These are phyloP conservation scores for Therioaphis trifolii DNA, from an alignment of 2,888 invertebrate genomes.

Conservation along the genomic window DNA sequence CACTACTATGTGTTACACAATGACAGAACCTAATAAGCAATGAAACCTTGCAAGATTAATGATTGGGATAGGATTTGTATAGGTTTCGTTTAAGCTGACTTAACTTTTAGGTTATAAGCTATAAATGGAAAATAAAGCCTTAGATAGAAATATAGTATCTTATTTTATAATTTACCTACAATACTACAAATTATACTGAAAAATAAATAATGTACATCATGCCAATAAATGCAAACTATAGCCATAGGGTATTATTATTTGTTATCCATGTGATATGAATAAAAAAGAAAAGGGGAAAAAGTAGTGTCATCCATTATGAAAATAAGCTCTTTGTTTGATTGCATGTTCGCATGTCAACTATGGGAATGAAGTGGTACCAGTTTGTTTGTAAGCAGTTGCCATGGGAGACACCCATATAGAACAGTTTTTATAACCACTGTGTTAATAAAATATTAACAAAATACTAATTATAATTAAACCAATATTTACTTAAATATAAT, in stretches of 20 bases:
- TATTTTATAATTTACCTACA: conserved; percentile 16
- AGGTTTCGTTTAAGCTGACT: conserved; percentile 61
- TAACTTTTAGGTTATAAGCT: conserved; percentile 39
- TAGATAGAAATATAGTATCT: conserved; percentile 27
- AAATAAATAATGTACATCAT: conserved; percentile 44
- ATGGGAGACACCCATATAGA: conserved; percentile 47
- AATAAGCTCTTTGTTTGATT: conserved; percentile 63
- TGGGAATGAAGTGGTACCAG: conserved; percentile 55
- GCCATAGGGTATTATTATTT: conserved; percentile 51
- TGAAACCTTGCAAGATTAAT: conserved; percentile 50
- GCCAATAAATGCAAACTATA: conserved; percentile 53
- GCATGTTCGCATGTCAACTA: conserved; percentile 62
- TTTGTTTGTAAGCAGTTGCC: conserved; percentile 56
- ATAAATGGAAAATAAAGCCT: conserved; percentile 33
- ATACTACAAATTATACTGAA: conserved; percentile 15
- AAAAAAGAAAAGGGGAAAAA: conserved; percentile 54
- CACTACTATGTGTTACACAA: conserved; percentile 42
- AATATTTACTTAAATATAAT: conserved; percentile 34
- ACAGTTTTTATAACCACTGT: conserved; percentile 53
- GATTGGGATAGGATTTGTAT: conserved; percentile 45
- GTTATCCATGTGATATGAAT: conserved; percentile 42
- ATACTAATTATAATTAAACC: conserved; percentile 52
- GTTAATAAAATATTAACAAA: conserved; percentile 59
- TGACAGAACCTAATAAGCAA: conserved; percentile 21
- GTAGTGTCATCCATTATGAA: conserved; percentile 62